phyloP scores from a whole-genome alignment of 2,888 invertebrate genomes.

The Eudasyphora cyanicolor region DNA sequence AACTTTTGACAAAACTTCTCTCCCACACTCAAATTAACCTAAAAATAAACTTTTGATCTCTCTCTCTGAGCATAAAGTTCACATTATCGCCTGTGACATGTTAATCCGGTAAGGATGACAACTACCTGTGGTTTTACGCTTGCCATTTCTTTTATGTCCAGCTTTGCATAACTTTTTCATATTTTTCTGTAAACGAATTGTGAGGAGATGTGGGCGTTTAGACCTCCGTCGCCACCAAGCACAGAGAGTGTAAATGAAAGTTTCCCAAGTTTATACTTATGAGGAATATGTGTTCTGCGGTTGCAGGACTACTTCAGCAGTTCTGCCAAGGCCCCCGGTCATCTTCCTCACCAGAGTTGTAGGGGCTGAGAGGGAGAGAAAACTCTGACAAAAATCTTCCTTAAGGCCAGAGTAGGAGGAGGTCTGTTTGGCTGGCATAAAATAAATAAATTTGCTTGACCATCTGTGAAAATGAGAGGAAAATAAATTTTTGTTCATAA shows the following conservation, averaged over 20 bases:
- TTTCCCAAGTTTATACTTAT: background rate
- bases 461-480: constrained; percentile 69
- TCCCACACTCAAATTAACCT: background rate
- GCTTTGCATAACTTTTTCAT: background rate
- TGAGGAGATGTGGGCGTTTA: constrained; percentile 5
- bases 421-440: background rate
- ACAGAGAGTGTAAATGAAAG: background rate
- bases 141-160: background rate
- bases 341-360: no score
- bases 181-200: background rate
- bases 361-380: background rate
- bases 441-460: constrained; percentile 66
- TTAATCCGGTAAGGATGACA: background rate
- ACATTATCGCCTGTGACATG: background rate
- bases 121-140: background rate
- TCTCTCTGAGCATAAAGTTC: background rate
- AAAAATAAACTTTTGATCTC: background rate
- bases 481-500: constrained; percentile 65
- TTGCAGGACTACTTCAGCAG: background rate
- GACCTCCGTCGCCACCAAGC: background rate
- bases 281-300: background rate
- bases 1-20: no score
- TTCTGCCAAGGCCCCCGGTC: background rate
- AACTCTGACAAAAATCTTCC: background rate
- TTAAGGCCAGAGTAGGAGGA: background rate